A percentile compares a stretch with the other conserved stretches of the same genome.
phyloP scores from a whole-genome alignment of 2,113 vertebrate species.

The Macroglossus sobrinus region DNA sequence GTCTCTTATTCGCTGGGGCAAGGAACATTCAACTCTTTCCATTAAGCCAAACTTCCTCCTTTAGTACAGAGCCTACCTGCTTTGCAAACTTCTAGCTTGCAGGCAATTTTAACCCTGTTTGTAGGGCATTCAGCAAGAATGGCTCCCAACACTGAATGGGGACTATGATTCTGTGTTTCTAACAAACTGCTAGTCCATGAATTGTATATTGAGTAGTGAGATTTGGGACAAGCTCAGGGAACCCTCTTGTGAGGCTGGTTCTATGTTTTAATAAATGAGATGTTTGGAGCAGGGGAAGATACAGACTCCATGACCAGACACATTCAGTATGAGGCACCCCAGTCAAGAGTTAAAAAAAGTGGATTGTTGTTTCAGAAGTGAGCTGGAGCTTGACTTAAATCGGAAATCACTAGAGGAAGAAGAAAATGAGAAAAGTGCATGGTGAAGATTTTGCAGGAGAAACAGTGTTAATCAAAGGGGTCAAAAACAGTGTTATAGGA shows the following conservation, averaged over 20 bases:
- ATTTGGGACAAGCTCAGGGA: too few species aligned
- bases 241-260: neutral
- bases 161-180: neutral
- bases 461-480: neutral
- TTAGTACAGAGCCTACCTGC: too few species aligned
- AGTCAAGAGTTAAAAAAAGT: neutral
- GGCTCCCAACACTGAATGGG: too few species aligned
- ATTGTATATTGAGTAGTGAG: neutral
- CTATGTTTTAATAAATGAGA: neutral
- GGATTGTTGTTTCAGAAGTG: neutral
- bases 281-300: neutral
- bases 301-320: neutral
- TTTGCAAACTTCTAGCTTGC: too few species aligned
- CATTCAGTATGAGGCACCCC: neutral
- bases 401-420: neutral
- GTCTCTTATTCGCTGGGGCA: too few species aligned
- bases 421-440: neutral
- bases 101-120: too few species aligned
- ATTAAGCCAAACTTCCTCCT: too few species aligned
- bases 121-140: too few species aligned
- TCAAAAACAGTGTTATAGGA: neutral
- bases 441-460: neutral
- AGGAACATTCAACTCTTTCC: too few species aligned
- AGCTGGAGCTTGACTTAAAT: neutral
- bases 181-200: neutral